Base-by-base conservation (phyloP, 2,888 invertebrate genomes). In the Calliopum simillimum region DNA sequence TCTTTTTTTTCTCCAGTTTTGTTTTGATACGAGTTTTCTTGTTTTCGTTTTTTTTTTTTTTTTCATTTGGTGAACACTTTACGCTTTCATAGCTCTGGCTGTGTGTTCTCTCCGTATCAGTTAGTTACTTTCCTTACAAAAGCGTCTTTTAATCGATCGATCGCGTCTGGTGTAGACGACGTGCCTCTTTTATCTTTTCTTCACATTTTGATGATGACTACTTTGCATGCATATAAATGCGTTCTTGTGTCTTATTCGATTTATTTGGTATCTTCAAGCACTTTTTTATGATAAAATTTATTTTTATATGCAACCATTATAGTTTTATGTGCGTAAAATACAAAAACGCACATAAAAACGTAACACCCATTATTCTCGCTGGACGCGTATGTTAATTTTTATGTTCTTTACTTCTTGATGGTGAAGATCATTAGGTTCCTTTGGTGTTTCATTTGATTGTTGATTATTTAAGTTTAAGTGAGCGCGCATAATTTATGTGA, bases 221-320 rank as follows among this genome's bases (percentile, higher is more conserved):
- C 65, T 65, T 65, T 44, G 53, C 55, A 21, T 65, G 65, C 65
- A 65, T 65, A 55, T 53, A 55, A 65, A 65, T 65, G 44, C 19
- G 55, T 25, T n/a, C n/a, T n/a, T n/a, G n/a, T n/a, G 8, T 13
- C 46, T 46, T 47, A 6, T 33, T 8, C 33, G 33, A 33, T 6
- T 62, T 46, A 12, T 61, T 14, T 59, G 12, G 21, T 56, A 14
- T 13, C n/a, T 25, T 33, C 56, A 12, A 4, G 44, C n/a, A 19
- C 23, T 53, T 49, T n/a, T 16, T 59, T 43, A 59, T 59, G 41
- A 43, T 59, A 41, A 59, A 41, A 64, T 53, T 41, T 51, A 51
- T 41, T 64, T 49, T 64, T 64, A 51, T 64, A 49, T 16, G 16
- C 21, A 43, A 4, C 51, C 43, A 51, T 64, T 59, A 41, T 59